Base-by-base conservation (phyloP, 2,888 invertebrate genomes). In the Flexamia atlantica region DNA sequence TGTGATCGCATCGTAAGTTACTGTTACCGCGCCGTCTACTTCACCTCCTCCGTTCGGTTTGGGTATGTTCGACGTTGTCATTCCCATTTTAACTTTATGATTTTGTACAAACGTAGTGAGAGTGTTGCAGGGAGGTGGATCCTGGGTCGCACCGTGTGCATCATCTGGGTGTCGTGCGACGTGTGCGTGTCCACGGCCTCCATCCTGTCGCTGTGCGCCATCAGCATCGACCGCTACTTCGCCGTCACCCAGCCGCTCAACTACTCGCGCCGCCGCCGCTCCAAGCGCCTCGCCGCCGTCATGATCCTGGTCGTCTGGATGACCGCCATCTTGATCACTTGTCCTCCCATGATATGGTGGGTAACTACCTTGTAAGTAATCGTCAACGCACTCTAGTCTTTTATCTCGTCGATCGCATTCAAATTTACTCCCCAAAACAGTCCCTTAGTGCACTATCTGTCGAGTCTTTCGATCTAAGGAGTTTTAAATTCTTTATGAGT, bases 221-320 rank as follows among this genome's bases (percentile, higher is more conserved):
- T 98, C 90, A 97, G 97, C 88, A 94, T 98, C 86, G 96, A 96
- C 90, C 92, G 95, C 93, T 99, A 98, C 90, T 92, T 98, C 87
- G 98, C 99, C 25, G 98, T 99, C 83, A 98, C 98, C 68, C 95
- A 96, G 88, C 98, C 99, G 0, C 91, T 99, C 86, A 96, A 96
- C 85, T 99, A 99, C 91, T 97, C 98, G 60, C 94, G 96, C 87
- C 93, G 97, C 88, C 92, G 98, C 88, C 94, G 98, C 83, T 96
- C 96, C 1, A 96, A 96, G 91, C 93, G 96, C 85, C 90, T 97
- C 84, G 97, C 97, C 0, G 93, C 96, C 81, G 92, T 95, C 17
- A 97, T 98, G 95, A 97, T 98, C 86, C 92, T 96, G 74, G 94
- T 95, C 70, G 98, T 98, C 0, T 99, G 98, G 99, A 92, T 96